Conservation (phyloP, 2,113 vertebrate genomes). For the Irena cyanogastra region DNA sequence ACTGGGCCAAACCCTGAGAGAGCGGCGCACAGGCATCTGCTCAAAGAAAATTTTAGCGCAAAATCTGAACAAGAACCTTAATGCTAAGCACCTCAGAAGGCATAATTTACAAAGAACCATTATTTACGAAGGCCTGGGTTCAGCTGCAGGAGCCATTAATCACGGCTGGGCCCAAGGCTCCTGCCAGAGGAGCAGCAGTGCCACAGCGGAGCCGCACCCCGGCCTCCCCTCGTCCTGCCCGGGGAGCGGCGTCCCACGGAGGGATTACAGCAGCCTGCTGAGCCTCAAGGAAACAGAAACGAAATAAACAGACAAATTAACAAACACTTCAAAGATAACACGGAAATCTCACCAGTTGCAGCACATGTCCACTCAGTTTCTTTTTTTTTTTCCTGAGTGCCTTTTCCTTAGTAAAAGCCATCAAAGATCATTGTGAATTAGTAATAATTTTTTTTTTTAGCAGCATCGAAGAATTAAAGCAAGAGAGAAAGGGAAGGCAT, state of each 20-base stretch:
- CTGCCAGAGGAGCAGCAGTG: not conserved
- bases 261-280: not conserved
- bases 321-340: constrained; percentile 50
- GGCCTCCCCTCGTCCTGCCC: not conserved
- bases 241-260: rapidly evolving
- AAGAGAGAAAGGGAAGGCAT: constrained; percentile 41
- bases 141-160: not conserved
- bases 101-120: rapidly evolving
- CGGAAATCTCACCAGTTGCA: constrained; percentile 52
- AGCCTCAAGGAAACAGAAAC: not conserved
- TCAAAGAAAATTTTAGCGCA: not conserved
- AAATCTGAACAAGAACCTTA: not conserved
- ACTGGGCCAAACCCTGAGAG: not conserved
- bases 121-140: not conserved
- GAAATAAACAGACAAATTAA: constrained; percentile 29
- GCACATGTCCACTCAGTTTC: constrained; percentile 16
- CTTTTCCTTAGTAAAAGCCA: constrained; percentile 67
- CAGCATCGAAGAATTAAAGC: constrained; percentile 66
- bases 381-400: constrained; percentile 58
- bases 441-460: constrained; percentile 63
- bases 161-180: not conserved
- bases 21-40: not conserved
- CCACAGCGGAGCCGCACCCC: rapidly evolving
- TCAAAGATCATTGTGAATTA: constrained; percentile 70
- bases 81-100: not conserved